These are phyloP conservation scores for Isotomurus palustris DNA, from an alignment of 2,888 invertebrate genomes.

Conservation along the genomic window DNA sequence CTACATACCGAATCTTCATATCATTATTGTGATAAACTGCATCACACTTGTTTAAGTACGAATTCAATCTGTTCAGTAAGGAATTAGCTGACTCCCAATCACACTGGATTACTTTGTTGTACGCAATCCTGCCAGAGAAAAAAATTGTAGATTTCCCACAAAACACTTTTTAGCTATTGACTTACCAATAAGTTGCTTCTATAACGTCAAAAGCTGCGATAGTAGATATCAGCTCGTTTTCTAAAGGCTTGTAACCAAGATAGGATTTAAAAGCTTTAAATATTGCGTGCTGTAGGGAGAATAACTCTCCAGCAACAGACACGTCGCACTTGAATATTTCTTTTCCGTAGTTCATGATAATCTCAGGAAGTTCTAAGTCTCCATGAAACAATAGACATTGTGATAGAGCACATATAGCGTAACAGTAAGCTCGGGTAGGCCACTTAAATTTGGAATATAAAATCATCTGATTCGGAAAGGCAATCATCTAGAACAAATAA, in stretches of 20 bases:
- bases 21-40: no score
- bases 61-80: no score
- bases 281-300: constrained; percentile 27
- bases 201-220: constrained; percentile 26
- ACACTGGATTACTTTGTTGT: no score
- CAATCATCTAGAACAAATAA: constrained; percentile 22
- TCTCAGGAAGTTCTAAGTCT: constrained; percentile 19
- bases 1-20: no score
- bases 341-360: constrained; percentile 34
- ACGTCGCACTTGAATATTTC: constrained; percentile 29
- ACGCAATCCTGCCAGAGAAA: background rate
- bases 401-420: constrained; percentile 29
- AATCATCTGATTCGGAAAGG: constrained; percentile 35
- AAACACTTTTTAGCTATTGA: no score
- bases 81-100: no score
- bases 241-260: constrained; percentile 28
- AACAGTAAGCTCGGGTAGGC: constrained; percentile 29
- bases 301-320: constrained; percentile 33
- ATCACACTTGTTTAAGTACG: no score
- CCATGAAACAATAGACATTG: constrained; percentile 28
- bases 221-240: constrained; percentile 23
- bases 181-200: no score
- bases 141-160: constrained; percentile 23
- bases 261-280: constrained; percentile 25
- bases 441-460: constrained; percentile 31